Evolutionary conservation across 2,113 vertebrate species (phyloP).

Genomic region (Excalfactoria chinensis): DNA sequence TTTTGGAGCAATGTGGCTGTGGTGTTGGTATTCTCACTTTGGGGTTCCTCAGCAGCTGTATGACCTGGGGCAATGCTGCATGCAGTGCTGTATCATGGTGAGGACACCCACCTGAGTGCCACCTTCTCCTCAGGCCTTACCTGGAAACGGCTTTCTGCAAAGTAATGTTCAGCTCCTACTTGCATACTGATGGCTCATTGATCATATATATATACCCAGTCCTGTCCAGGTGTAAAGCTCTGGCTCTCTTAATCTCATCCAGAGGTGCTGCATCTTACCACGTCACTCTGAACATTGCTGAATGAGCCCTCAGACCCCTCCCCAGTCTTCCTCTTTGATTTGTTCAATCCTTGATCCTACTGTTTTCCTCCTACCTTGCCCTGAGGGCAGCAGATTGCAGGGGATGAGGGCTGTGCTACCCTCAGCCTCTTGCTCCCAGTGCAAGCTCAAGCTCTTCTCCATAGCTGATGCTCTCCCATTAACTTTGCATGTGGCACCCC

Average conservation of each 20-base stretch:
- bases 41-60: neutral
- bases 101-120: neutral
- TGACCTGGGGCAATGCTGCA: accelerated
- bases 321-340: neutral
- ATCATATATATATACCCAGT: neutral
- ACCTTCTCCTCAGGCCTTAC: neutral
- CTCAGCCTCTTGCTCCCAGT: neutral
- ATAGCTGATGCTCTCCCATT: neutral
- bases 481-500: no score
- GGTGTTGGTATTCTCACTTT: neutral
- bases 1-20: accelerated
- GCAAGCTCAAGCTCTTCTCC: neutral
- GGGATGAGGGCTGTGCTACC: neutral
- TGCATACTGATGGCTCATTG: neutral
- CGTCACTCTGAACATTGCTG: accelerated
- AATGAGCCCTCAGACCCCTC: neutral
- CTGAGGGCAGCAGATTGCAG: neutral
- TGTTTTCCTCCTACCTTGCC: neutral
- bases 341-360: neutral
- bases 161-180: neutral
- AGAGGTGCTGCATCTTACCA: neutral
- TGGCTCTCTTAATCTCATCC: neutral
- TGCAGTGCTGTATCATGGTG: accelerated
- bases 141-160: neutral
- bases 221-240: neutral